These are phyloP conservation scores for Gallinago nigripennis DNA, from an alignment of 2,797 vertebrate species.

Conservation along the genomic window DNA sequence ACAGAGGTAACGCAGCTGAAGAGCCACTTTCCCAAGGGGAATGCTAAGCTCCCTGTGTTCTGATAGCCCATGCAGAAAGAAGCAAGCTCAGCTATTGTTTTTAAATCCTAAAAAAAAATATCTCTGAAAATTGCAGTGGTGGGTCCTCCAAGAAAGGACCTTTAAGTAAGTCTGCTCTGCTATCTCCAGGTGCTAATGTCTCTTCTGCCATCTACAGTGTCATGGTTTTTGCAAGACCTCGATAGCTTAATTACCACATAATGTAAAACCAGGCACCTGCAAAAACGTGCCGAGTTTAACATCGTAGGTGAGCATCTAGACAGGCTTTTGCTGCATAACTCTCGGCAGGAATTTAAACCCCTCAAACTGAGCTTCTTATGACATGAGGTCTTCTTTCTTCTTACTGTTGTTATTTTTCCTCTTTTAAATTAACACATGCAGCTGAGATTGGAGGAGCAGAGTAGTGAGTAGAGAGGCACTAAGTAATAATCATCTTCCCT, in stretches of 20 bases:
- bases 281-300: not conserved
- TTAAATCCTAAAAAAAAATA: not conserved
- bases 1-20: not conserved
- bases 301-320: not conserved
- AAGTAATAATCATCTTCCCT: conserved; percentile 21
- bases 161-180: not conserved
- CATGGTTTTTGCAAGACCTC: not conserved
- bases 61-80: not conserved
- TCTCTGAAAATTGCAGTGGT: not conserved
- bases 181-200: not conserved
- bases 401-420: not conserved
- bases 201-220: not conserved
- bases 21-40: not conserved
- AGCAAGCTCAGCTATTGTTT: not conserved
- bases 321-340: not conserved
- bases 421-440: not conserved
- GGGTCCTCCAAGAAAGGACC: not conserved
- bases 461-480: not conserved
- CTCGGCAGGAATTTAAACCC: not conserved
- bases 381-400: not conserved
- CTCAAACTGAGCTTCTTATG: not conserved
- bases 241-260: not conserved
- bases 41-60: not conserved
- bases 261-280: not conserved
- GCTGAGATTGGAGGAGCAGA: conserved; percentile 1